A percentile compares a stretch with the other conserved stretches of the same genome.
Evolutionary conservation across 2,797 vertebrate genomes (phyloP).

Genomic region (Pseudotriccus pelzelni): DNA sequence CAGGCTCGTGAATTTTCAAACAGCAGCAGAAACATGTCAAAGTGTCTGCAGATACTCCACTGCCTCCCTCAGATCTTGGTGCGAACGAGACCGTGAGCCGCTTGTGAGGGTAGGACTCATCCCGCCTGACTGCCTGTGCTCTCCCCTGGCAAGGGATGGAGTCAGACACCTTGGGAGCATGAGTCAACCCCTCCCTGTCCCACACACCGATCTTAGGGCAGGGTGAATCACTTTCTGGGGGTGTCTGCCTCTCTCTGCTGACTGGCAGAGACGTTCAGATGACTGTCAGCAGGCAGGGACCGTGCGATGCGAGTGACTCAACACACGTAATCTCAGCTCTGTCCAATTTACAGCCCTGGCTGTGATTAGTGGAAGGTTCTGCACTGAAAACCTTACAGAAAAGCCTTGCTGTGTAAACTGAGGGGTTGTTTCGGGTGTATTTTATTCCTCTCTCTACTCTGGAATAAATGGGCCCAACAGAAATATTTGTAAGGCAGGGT

Average conservation of each 20-base stretch:
- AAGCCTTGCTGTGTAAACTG: constrained; percentile 1
- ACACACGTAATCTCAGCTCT: not conserved
- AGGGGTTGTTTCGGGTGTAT: not conserved
- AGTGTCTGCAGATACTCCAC: not conserved
- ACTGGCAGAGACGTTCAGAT: constrained; percentile 47
- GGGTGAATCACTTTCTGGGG: constrained; percentile 66
- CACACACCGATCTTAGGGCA: constrained; percentile 51
- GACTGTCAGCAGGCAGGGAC: constrained; percentile 39
- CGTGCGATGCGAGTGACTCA: constrained; percentile 25
- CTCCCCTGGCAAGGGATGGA: not conserved
- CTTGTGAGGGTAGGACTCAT: not conserved
- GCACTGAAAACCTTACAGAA: not conserved
- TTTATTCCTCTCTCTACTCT: constrained; percentile 1
- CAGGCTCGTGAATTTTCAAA: not conserved
- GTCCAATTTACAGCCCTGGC: not conserved
- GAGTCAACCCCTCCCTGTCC: constrained; percentile 60
- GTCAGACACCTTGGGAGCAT: constrained; percentile 50
- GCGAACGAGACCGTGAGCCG: not conserved
- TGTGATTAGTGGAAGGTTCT: constrained; percentile 17
- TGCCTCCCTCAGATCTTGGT: not conserved
- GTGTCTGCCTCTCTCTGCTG: constrained; percentile 47
- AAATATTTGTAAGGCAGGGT: constrained; percentile 8
- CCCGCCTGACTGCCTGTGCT: not conserved
- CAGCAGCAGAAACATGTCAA: not conserved
- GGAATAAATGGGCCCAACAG: constrained; percentile 14